Evolutionary conservation across 2,888 invertebrate genomes (phyloP).

Genomic region (Oscheius sp.): DNA sequence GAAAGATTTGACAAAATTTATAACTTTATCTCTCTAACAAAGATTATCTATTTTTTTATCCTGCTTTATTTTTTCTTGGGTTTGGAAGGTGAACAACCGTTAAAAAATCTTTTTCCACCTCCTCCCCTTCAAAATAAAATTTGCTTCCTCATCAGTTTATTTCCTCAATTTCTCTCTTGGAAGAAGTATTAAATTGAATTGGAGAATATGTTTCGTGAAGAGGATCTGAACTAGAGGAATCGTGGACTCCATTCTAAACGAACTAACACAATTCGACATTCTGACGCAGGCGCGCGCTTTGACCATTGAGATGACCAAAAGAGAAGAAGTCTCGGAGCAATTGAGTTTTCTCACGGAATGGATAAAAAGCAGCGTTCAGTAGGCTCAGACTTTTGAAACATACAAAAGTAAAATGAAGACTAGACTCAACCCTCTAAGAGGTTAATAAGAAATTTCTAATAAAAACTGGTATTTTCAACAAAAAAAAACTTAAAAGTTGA

Average conservation of each 20-base stretch:
- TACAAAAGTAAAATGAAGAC: too few species aligned
- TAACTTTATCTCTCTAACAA: too few species aligned
- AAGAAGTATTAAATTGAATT: background rate
- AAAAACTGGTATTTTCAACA: too few species aligned
- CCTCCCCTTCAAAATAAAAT: background rate
- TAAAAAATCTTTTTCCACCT: background rate
- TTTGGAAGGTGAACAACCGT: background rate
- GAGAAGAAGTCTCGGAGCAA: background rate
- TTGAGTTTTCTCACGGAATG: slow-evolving; percentile 24
- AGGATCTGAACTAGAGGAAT: background rate
- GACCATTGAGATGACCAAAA: background rate
- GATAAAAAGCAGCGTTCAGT: too few species aligned
- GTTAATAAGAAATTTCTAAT: too few species aligned
- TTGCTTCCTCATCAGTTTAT: background rate
- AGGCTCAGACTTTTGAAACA: too few species aligned
- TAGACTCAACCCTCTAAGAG: too few species aligned
- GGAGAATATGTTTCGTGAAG: background rate
- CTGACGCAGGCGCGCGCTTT: background rate
- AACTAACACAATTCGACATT: background rate
- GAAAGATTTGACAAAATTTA: too few species aligned
- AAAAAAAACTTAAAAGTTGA: too few species aligned
- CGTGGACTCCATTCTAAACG: background rate
- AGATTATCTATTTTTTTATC: too few species aligned
- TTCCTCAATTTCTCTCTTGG: slow-evolving; percentile 1
- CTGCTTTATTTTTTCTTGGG: background rate